phyloP scores from a whole-genome alignment of 2,113 vertebrate genomes.

The Clarias gariepinus region DNA sequence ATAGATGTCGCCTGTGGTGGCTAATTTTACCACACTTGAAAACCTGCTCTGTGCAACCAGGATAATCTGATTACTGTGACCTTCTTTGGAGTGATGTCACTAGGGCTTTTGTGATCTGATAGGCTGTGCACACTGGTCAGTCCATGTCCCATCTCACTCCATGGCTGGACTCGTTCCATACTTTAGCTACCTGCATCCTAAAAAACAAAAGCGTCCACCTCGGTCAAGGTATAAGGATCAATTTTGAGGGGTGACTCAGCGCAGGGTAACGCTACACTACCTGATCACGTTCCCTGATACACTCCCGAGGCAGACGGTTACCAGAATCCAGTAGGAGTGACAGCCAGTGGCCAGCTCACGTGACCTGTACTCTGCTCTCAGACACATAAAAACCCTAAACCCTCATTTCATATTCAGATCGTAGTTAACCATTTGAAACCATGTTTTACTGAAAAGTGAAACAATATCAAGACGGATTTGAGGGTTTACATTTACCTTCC shows the following conservation, averaged over 20 bases:
- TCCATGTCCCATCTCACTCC: constrained; percentile 18
- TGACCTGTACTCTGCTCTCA: constrained; percentile 14
- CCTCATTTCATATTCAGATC: not conserved
- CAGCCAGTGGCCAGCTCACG: constrained; percentile 7
- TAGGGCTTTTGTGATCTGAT: constrained; percentile 60
- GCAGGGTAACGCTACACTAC: constrained; percentile 61
- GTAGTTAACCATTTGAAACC: not conserved
- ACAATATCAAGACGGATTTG: not conserved
- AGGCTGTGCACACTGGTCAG: constrained; percentile 56
- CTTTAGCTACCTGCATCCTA: constrained; percentile 30
- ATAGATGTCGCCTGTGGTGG: constrained; percentile 23
- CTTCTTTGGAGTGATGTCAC: constrained; percentile 66
- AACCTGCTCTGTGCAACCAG: constrained; percentile 45
- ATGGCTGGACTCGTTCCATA: constrained; percentile 56
- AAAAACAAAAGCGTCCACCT: constrained; percentile 36
- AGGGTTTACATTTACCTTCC: not conserved
- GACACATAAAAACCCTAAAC: constrained; percentile 33
- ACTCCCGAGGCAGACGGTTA: constrained; percentile 44
- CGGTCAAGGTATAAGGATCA: constrained; percentile 29
- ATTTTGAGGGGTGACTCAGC: constrained; percentile 58
- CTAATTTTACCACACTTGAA: constrained; percentile 43
- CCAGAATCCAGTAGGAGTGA: constrained; percentile 38
- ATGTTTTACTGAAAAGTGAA: not conserved
- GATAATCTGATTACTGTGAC: constrained; percentile 71
- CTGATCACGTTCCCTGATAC: constrained; percentile 58